Evolutionary conservation across 2,888 invertebrate genomes (phyloP), one percentile per base, ranked within the genome.

Genomic region (Andrena fulva): DNA sequence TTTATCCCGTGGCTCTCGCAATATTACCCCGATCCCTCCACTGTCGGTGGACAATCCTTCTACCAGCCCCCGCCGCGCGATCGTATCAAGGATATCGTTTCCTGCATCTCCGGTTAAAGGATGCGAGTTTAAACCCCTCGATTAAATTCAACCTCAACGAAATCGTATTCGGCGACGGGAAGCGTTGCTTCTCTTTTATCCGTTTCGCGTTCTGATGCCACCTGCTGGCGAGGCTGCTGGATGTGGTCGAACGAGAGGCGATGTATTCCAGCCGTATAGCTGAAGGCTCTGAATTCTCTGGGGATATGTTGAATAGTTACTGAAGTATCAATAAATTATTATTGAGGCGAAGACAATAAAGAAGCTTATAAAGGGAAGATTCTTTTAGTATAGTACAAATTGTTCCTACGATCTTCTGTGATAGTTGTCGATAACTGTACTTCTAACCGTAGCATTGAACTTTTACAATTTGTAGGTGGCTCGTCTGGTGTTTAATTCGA

Each of bases 121-220:
- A 75, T 73, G 48, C 24, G 56, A 67, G n/a, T 56, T 48, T 70
- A 29, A 63, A 77, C 66, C 74, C 75, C 35, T n/a, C 63, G 75
- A 85, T 85, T 82, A 73, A 82, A 82, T 87, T 66, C 73, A 16
- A 52, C 42, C 48, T 66, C 73, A 42, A 74, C 70, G 69, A 77
- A 81, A 82, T 74, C 81, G 59, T 59, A 66, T 59, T 31, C 12
- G 20, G 50, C 52, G 33, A 60, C n/a, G 48, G 8, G n/a, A 4
- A 5, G 31, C 56, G 20, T 24, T 54, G 63, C 35, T 24, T 62
- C 35, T 10, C 24, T 56, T 60, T 64, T 35, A 67, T 73, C 42
- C 27, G 6, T 10, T 24, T 56, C 10, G 10, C 54, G 7, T 54
- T 54, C 54, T 0, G 54, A 10, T 56, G 8, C 3, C 20, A 24